Conservation (phyloP, 2,113 vertebrate genomes). For the Phocoena phocoena region DNA sequence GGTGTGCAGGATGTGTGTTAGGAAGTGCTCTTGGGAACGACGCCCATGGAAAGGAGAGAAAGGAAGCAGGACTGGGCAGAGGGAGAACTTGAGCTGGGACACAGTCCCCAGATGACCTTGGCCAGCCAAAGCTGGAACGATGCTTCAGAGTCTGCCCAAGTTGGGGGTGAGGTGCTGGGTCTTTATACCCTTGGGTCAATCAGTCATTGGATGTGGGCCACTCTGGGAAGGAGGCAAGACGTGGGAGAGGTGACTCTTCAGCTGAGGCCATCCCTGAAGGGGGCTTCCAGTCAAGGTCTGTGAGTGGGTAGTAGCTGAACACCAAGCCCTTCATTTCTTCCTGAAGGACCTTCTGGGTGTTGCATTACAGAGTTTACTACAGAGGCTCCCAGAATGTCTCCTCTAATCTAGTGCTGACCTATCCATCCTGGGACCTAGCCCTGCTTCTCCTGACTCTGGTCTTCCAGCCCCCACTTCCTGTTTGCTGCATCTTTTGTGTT, state of each 20-base stretch:
- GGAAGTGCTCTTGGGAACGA: not conserved
- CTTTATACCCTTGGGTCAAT: not conserved
- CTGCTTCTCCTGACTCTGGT: not conserved
- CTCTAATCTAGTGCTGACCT: not conserved
- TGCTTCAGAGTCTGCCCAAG: not conserved
- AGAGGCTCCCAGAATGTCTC: not conserved
- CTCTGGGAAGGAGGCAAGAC: not conserved
- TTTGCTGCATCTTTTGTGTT: not conserved
- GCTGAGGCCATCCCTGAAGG: not conserved
- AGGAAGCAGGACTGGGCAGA: not conserved
- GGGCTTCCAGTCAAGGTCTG: not conserved
- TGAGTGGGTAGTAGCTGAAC: not conserved
- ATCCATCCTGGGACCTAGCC: rapidly evolving
- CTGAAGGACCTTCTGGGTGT: not conserved
- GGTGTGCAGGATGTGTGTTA: not conserved
- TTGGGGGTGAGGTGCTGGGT: not conserved
- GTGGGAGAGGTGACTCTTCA: not conserved
- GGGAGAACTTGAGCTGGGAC: not conserved
- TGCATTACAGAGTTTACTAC: rapidly evolving
- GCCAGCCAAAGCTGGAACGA: not conserved
- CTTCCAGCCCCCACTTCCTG: not conserved
- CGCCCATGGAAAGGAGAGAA: not conserved
- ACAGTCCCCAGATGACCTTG: not conserved
- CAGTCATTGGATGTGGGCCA: rapidly evolving
- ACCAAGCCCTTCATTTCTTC: not conserved